A percentile compares a stretch with the other conserved stretches of the same genome.
Conservation (phyloP, 2,797 vertebrate species). For the Streptopelia turtur region DNA sequence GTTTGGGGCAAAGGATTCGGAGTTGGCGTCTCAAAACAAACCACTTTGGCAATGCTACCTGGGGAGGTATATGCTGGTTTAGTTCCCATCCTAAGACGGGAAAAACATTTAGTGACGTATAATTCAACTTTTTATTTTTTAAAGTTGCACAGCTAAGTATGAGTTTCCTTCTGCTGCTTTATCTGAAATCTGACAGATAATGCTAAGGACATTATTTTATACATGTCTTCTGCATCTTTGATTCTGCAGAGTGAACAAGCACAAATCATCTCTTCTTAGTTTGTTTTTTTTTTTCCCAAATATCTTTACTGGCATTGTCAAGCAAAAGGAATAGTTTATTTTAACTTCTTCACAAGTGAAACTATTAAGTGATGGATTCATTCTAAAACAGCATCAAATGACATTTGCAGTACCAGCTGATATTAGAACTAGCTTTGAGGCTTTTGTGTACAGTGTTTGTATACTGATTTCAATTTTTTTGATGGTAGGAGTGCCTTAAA, state of each 20-base stretch:
- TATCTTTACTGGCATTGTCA: not conserved
- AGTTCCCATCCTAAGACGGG: not conserved
- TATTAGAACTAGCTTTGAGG: not conserved
- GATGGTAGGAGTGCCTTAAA: not conserved
- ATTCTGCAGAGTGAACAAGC: not conserved
- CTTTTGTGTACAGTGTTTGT: not conserved
- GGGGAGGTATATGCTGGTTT: conserved; percentile 84
- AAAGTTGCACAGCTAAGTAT: not conserved
- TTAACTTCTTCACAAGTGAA: not conserved
- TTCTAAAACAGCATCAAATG: not conserved
- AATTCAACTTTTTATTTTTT: not conserved
- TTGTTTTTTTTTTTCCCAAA: not conserved
- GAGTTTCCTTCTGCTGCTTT: not conserved
- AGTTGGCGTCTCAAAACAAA: conserved; percentile 96
- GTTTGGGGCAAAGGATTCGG: conserved; percentile 98
- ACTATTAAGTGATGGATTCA: not conserved
- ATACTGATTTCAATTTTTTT: not conserved
- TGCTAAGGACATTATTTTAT: not conserved
- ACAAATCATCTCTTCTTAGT: not conserved
- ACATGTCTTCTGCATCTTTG: not conserved
- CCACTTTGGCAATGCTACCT: conserved; percentile 99
- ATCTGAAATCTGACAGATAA: conserved; percentile 9
- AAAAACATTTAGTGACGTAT: not conserved
- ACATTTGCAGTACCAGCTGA: not conserved
- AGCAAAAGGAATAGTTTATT: not conserved